A percentile compares a stretch with the other conserved stretches of the same genome.
phyloP scores from a whole-genome alignment of 2,113 vertebrate species.

The Sturnus vulgaris region DNA sequence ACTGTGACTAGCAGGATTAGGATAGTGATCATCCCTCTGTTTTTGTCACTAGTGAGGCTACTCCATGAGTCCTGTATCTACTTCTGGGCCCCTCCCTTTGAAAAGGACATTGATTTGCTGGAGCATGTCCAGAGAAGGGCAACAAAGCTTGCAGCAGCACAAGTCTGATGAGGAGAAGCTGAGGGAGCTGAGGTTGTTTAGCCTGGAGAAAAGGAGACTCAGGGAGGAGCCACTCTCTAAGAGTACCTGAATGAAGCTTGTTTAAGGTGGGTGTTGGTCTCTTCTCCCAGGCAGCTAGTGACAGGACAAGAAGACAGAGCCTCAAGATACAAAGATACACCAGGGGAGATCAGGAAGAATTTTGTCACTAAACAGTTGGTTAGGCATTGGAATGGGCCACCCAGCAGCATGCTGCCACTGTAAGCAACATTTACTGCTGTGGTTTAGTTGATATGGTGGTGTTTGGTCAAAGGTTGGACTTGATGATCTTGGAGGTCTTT shows the following conservation, averaged over 20 bases:
- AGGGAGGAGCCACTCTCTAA: neutral
- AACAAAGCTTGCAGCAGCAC: neutral
- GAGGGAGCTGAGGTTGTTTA: neutral
- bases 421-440: neutral
- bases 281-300: neutral
- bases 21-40: neutral
- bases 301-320: neutral
- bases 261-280: accelerated
- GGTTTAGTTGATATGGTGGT: neutral
- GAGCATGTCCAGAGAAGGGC: neutral
- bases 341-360: neutral
- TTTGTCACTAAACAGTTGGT: neutral
- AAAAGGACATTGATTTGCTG: neutral
- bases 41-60: neutral
- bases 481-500: neutral
- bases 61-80: neutral
- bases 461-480: neutral
- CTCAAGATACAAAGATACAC: neutral
- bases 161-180: neutral
- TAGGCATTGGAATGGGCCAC: neutral
- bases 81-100: neutral
- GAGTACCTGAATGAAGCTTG: neutral
- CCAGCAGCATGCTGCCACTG: too few species aligned
- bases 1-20: neutral
- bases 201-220: neutral